These are phyloP conservation scores for Abrostola triplasia DNA, from an alignment of 2,888 invertebrate species.

Conservation along the genomic window DNA sequence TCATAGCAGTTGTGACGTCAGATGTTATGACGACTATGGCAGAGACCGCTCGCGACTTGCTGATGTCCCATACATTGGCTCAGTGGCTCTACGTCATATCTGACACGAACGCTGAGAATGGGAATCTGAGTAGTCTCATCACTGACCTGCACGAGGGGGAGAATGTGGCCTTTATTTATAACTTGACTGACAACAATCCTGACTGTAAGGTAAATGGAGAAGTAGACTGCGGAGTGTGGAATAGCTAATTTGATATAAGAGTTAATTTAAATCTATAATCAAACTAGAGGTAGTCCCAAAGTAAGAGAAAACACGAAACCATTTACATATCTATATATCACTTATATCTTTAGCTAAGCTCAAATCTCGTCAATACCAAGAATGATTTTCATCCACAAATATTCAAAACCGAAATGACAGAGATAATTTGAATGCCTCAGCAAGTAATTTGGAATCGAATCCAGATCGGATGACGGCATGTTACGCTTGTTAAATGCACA, in stretches of 20 bases:
- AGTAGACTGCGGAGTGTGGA: no score
- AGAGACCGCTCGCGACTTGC: conserved; percentile 90
- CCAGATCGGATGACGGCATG: conserved; percentile 20
- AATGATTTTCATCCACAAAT: not conserved
- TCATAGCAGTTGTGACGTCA: conserved; percentile 89
- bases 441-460: conserved; percentile 19
- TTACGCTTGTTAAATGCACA: conserved; percentile 32
- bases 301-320: no score
- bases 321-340: no score
- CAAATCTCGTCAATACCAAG: no score
- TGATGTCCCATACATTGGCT: conserved; percentile 91
- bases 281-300: no score
- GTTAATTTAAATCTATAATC: no score
- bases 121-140: conserved; percentile 87
- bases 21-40: conserved; percentile 90
- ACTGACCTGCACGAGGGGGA: conserved; percentile 92
- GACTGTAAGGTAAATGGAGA: conserved; percentile 87
- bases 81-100: conserved; percentile 95
- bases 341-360: no score
- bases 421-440: conserved; percentile 10
- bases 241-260: no score
- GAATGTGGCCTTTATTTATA: conserved; percentile 93
- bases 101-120: conserved; percentile 84
- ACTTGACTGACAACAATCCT: conserved; percentile 86
- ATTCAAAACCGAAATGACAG: not conserved